Evolutionary conservation across 2,113 vertebrate genomes (phyloP).

Genomic region (Alosa alosa): DNA sequence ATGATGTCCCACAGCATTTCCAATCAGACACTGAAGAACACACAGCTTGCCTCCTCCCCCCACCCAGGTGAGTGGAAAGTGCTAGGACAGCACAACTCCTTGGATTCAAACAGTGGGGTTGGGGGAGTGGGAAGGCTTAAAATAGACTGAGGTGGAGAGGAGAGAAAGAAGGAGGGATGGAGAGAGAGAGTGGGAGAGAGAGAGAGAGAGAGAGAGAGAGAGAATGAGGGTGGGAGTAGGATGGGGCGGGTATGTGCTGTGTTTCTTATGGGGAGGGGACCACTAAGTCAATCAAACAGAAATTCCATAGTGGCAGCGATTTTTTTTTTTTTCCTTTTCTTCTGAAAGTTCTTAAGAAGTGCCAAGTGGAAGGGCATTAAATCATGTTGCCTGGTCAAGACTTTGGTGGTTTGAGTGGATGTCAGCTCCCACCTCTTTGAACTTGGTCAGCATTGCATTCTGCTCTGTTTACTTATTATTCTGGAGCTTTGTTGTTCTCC

Average conservation of each 20-base stretch:
- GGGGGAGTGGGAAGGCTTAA: not conserved
- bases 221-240: constrained; percentile 18
- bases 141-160: not conserved
- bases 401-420: constrained; percentile 24
- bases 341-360: constrained; percentile 23
- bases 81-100: not conserved
- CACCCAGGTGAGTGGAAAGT: not conserved
- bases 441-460: constrained; percentile 12
- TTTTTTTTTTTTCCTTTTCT: not conserved
- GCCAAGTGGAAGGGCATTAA: constrained; percentile 31
- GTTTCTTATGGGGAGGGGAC: not conserved
- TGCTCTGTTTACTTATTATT: not conserved
- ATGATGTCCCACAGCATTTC: constrained; percentile 10
- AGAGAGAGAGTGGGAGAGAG: too few species aligned
- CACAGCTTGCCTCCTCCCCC: not conserved
- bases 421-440: not conserved
- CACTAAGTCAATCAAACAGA: not conserved
- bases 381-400: constrained; percentile 21
- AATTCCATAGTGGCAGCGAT: constrained; percentile 30
- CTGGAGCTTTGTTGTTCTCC: not conserved
- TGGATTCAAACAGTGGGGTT: not conserved
- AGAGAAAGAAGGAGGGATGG: not conserved
- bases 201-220: not conserved
- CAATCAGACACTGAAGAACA: not conserved
- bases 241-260: constrained; percentile 2